phyloP scores from a whole-genome alignment of 2,888 invertebrate genomes.

The Elegia similella region DNA sequence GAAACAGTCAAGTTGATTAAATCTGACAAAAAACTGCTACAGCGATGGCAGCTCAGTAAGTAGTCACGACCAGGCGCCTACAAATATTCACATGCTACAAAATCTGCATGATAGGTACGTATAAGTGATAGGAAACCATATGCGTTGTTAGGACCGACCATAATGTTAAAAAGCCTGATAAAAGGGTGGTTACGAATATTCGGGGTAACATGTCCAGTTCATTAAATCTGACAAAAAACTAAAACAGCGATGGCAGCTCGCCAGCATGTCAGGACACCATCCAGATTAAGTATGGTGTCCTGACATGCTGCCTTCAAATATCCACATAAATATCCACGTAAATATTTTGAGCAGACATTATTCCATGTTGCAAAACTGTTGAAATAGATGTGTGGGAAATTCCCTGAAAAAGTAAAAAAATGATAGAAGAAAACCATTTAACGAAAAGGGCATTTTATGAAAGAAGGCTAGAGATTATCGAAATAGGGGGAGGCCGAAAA shows the following conservation, averaged over 20 bases:
- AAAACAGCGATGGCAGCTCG: slow-evolving; percentile 9
- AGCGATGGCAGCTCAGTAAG: slow-evolving; percentile 6
- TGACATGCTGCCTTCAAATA: not conserved
- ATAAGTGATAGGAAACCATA: no score
- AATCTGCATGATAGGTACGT: not conserved
- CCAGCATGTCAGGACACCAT: not conserved
- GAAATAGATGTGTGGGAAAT: no score
- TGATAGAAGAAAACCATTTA: no score
- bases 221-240: slow-evolving; percentile 27
- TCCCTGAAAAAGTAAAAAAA: no score
- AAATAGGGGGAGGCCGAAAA: no score
- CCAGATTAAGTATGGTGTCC: not conserved
- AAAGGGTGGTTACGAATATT: not conserved
- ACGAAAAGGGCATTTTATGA: no score
- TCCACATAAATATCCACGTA: not conserved
- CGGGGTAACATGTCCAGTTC: slow-evolving; percentile 22
- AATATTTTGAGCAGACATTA: no score
- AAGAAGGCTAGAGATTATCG: no score
- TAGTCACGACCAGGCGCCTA: not conserved
- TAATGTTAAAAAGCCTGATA: no score
- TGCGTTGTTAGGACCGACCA: no score
- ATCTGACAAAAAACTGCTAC: slow-evolving; percentile 26
- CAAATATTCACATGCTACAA: not conserved
- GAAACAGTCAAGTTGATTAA: slow-evolving; percentile 26
- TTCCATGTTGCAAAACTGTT: no score